Base-by-base conservation (phyloP, 1,140 invertebrate genomes). In the Caenorhabditis briggsae region DNA sequence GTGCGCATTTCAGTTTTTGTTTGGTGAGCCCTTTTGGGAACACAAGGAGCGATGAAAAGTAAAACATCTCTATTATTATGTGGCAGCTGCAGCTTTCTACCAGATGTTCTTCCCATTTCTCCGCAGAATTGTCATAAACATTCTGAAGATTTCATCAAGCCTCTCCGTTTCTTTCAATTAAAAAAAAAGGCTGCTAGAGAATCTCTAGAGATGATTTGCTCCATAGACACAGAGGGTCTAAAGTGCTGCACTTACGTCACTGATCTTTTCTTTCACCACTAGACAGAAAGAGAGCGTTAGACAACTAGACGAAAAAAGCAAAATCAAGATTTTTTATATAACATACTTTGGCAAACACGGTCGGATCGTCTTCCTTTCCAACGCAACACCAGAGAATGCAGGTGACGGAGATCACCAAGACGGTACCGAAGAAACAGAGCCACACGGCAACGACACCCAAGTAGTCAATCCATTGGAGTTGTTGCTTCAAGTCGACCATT, bases 341-440 rank as follows among this genome's bases (percentile, higher is more conserved):
- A 89, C 86, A 74, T 56, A 92, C 90, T 83, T 91, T 91, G 50
- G 90, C 88, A 78, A 91, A 91, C 20, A 92, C 91, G 48, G 91
- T 91, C 20, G 82, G 70, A 78, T 88, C 88, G 70, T 91, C 90
- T 23, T 90, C 87, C 43, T 91, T 91, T 7, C 86, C 85, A 16
- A 91, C 91, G 70, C 90, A 91, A 65, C 90, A 91, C 91, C 91
- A 91, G 33, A 91, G 89, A 84, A 91, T 91, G 88, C 90, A 91
- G 6, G 90, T 91, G n/a, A 91, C 89, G 56, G 90, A 91, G 64
- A 91, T 90, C 41, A 91, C 89, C 74, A 91, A 91, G 41, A 89
- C 87, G 78, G 90, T 84, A 46, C 88, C 88, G 83, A 91, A 92
- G 86, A 91, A 91, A 85, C 89, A 88, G 43, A 91, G 90, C 88